Base-by-base conservation (phyloP, 2,797 vertebrate species). In the Chaetophractus vellerosus region DNA sequence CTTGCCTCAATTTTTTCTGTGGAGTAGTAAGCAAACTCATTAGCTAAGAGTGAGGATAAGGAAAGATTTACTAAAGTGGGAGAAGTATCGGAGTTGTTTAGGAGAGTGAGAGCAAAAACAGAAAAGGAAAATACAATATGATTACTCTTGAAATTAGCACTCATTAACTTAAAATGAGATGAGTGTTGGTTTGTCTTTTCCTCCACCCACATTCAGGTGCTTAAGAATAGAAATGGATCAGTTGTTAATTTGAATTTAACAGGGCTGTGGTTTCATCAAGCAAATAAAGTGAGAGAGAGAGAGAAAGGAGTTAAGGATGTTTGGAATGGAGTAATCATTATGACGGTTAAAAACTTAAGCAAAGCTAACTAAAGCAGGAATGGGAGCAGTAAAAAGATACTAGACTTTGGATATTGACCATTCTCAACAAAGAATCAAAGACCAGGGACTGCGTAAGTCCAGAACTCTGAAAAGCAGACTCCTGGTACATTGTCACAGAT, bases 331-430 rank as follows among this genome's bases (percentile, higher is more conserved):
- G 9, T 48, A 79, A 66, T 18, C 9, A 48, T 28, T 87, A 55
- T 33, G n/a, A 91, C 3, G 76, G 21, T 19, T 14, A 72, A 82
- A 86, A 78, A 94, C 45, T 82, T 82, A 52, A 52, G 5, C 16
- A 52, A 90, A 82, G 36, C 38, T 41, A 95, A 80, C 45, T 33
- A 59, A 82, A 89, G 38, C 14, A 92, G 33, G 33, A 83, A 72
- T 19, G 11, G 28, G 41, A 83, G 6, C 9, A 57, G 45, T 12
- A 36, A 72, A 90, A 80, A 92, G 31, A 28, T n/a, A 83, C 50
- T 1, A 33, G 15, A 63, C 11, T 66, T 79, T 5, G 19, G 14
- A 85, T 59, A 38, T 0, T 84, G 28, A 19, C 41, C 38, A 74
- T 38, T 74, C 69, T 89, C 15, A 81, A 91, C 15, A 96, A 33